Percentiles rank a stretch among this genome's conserved stretches.
Evolutionary conservation across 1,140 invertebrate species (phyloP).

Genomic region (Lordiphosa clarofinis): DNA sequence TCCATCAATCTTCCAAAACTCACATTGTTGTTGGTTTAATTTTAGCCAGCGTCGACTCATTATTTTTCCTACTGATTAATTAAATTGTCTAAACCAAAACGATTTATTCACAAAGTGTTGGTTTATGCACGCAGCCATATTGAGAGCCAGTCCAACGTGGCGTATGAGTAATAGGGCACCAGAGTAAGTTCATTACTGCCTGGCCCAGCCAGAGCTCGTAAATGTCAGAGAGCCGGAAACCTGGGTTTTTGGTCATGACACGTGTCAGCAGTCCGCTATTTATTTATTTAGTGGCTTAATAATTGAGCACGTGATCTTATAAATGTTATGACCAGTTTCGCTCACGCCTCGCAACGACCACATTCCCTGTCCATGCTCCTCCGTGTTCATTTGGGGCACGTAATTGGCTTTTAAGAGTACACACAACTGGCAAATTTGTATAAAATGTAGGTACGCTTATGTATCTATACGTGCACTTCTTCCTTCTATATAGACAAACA

Average conservation of each 20-base stretch:
- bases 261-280: conserved; percentile 64
- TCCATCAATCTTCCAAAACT: conserved; percentile 11
- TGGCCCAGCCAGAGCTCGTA: conserved; percentile 25
- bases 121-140: not conserved
- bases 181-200: conserved; percentile 41
- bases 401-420: conserved; percentile 67
- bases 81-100: conserved; percentile 55
- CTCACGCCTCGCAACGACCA: conserved; percentile 14
- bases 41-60: conserved; percentile 11
- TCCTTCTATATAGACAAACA: too few relatives aligned
- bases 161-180: conserved; percentile 67
- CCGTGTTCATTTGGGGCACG: conserved; percentile 53
- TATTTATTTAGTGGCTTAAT: conserved; percentile 77
- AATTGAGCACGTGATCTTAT: conserved; percentile 76
- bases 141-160: conserved; percentile 20
- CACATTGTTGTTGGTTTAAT: conserved; percentile 14
- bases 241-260: conserved; percentile 33
- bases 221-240: conserved; percentile 20
- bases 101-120: conserved; percentile 32
- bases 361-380: not conserved
- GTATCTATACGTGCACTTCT: too few relatives aligned
- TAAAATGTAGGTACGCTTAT: conserved; percentile 51
- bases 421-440: conserved; percentile 60
- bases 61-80: conserved; percentile 56
- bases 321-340: conserved; percentile 55